Conservation (phyloP, 1,140 invertebrate genomes). For the Drosophila rufa region DNA sequence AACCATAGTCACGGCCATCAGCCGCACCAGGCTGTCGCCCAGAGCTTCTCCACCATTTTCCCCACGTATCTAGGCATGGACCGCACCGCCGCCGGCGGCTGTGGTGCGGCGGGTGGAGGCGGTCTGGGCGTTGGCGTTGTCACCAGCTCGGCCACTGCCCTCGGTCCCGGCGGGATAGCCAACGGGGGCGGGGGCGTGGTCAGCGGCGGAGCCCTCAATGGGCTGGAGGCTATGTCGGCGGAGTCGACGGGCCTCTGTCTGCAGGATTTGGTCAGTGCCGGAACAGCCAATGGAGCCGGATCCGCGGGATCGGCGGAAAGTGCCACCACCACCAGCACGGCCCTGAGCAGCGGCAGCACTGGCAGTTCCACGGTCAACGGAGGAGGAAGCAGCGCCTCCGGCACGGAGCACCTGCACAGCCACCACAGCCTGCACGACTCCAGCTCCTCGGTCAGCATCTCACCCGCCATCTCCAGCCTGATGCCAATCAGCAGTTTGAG, state of each 20-base stretch:
- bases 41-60: slow-evolving; percentile 85
- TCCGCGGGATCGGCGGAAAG: slow-evolving; percentile 85
- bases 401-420: slow-evolving; percentile 82
- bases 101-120: slow-evolving; percentile 70
- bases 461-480: slow-evolving; percentile 88
- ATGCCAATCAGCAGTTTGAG: slow-evolving; percentile 87
- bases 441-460: slow-evolving; percentile 88
- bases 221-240: slow-evolving; percentile 86
- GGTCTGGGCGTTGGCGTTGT: slow-evolving; percentile 85
- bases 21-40: slow-evolving; percentile 83
- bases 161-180: slow-evolving; percentile 71
- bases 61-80: slow-evolving; percentile 84
- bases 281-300: slow-evolving; percentile 81
- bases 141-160: slow-evolving; percentile 85
- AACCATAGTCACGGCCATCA: slow-evolving; percentile 67
- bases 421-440: slow-evolving; percentile 88
- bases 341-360: slow-evolving; percentile 84
- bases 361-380: slow-evolving; percentile 85
- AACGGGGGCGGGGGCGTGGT: slow-evolving; percentile 84
- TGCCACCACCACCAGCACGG: slow-evolving; percentile 78
- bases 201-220: slow-evolving; percentile 88
- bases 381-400: slow-evolving; percentile 78
- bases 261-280: slow-evolving; percentile 89
- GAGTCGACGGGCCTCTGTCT: slow-evolving; percentile 88
- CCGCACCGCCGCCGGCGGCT: slow-evolving; percentile 77